These are phyloP conservation scores for Varecia variegata DNA, from an alignment of 2,797 vertebrate species.

Conservation along the genomic window DNA sequence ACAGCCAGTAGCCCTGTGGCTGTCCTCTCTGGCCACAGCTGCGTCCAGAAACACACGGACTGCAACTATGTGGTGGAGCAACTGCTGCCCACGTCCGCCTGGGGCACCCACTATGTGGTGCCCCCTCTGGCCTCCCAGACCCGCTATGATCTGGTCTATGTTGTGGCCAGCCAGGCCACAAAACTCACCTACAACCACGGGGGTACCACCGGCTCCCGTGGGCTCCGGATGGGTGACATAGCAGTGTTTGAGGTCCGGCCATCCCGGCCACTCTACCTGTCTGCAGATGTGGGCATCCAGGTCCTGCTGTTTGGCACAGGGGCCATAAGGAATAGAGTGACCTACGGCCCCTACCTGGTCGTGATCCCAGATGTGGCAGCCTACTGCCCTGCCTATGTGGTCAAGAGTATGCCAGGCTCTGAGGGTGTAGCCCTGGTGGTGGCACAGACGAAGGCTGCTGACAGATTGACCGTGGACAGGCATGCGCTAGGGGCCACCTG, in stretches of 20 bases:
- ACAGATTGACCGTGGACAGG: conserved; percentile 78
- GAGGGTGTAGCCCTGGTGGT: conserved; percentile 82
- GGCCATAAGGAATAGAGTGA: fast-evolving
- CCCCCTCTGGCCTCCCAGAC: conserved; percentile 81
- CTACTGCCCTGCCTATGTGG: conserved; percentile 84
- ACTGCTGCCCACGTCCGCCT: conserved; percentile 84
- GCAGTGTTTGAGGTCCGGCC: conserved; percentile 42
- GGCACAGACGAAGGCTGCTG: conserved; percentile 60
- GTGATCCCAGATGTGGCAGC: conserved; percentile 78
- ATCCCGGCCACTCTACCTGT: conserved; percentile 77
- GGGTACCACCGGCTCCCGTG: not conserved
- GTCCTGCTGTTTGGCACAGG: conserved; percentile 86
- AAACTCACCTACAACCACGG: conserved; percentile 65
- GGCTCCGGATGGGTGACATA: conserved; percentile 71
- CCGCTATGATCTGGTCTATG: conserved; percentile 79
- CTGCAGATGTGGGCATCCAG: conserved; percentile 84
- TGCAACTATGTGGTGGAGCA: conserved; percentile 89
- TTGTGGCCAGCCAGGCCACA: conserved; percentile 84
- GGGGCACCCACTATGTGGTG: conserved; percentile 86
- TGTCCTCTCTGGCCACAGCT: conserved; percentile 86
- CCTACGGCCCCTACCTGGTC: conserved; percentile 84
- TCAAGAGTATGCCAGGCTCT: conserved; percentile 75
- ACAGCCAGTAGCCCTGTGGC: conserved; percentile 81
- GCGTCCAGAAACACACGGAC: conserved; percentile 80
- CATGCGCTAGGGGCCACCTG: conserved; percentile 67